Conservation (phyloP, 2,113 vertebrate genomes). For the Felis catus region DNA sequence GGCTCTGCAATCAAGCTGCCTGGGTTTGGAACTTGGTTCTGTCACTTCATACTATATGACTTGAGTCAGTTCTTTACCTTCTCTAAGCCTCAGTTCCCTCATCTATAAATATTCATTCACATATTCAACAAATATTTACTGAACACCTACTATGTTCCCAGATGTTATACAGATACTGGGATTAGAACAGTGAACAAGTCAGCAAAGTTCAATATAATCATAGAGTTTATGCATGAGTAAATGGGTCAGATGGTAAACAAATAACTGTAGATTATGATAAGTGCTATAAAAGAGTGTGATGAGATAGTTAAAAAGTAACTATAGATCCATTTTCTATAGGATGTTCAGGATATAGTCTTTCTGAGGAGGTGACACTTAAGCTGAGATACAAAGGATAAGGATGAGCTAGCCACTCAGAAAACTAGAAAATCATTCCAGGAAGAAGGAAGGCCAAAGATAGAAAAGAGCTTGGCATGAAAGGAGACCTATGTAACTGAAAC, state of each 20-base stretch:
- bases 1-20: background rate
- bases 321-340: background rate
- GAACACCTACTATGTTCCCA: background rate
- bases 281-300: background rate
- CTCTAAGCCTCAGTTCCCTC: background rate
- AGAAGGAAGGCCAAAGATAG: background rate
- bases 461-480: background rate
- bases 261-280: background rate
- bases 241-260: background rate
- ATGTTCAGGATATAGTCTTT: background rate
- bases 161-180: background rate
- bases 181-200: background rate
- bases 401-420: background rate
- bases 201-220: background rate
- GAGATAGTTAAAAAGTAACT: background rate
- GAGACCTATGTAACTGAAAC: background rate
- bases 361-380: background rate
- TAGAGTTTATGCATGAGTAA: background rate
- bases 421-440: background rate
- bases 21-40: background rate
- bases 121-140: background rate
- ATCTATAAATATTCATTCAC: background rate
- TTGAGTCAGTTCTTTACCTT: background rate
- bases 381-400: background rate
- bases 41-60: background rate